Base-by-base conservation (phyloP, 2,888 invertebrate genomes). In the Acholoe squamosa region DNA sequence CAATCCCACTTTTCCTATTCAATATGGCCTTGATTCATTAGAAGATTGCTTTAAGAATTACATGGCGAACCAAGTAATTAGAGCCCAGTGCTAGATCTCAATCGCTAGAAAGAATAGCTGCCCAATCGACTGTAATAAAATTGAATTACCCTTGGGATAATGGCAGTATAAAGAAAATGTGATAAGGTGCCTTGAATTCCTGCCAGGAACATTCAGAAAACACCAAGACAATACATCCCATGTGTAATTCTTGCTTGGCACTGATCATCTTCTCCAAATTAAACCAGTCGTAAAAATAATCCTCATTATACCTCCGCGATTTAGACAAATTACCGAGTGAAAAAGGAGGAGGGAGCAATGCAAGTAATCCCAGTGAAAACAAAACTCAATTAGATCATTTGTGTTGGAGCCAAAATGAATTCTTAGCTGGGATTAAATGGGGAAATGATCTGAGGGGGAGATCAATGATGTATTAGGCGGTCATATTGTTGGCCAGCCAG, bases 331-430 rank as follows among this genome's bases (percentile, higher is more conserved):
- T 71, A 28, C 71, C 25, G 71, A 14, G 28, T 28, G 28, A 25
- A 71, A 71, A 71, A 71, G 25, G n/a, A n/a, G 25, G 71, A 71
- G 25, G 25, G n/a, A 43, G 14, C 14, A 19, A 25, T 71, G 71
- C 71, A 71, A 71, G 71, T 71, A 71, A 71, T 71, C 71, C 25
- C 28, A 71, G 14, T 25, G 71, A 71, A 71, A 71, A 71, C 71
- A 71, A 71, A 71, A 71, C 71, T 71, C 71, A 71, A 71, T 71
- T 71, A 71, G 71, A 71, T 25, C 71, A 28, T 71, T 71, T 71
- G 71, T 71, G 71, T 71, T 1, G 71, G 31, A 16, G 25, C 71
- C 71, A 28, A 71, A 71, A 71, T 71, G 71, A 71, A 71, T 71
- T 71, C 71, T 71, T n/a, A 71, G 71, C 71, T 25, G 19, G 71